Evolutionary conservation across 2,113 vertebrate genomes (phyloP), one percentile per base, ranked within the genome.

Genomic region (Mesoclemmys tuberculata): DNA sequence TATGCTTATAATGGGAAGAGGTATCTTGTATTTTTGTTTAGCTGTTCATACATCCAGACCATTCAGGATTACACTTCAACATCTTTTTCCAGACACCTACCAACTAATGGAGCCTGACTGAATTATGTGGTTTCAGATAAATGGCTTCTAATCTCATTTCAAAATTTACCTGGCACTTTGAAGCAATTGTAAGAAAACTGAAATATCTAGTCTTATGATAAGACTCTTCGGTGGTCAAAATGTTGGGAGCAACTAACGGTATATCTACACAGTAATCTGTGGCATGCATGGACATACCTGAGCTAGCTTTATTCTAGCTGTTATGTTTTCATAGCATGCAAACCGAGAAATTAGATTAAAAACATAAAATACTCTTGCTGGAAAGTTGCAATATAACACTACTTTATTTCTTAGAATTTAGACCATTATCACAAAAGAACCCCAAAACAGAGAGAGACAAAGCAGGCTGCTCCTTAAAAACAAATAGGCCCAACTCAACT

Each of bases 141-240:
- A 87, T 56, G 54, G 9, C 3, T 84, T 82, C 74, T 84, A 68
- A 77, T 86, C 93, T 91, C 13, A 92, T 93, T 71, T 92, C 90
- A 71, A 35, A 61, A n/a, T 44, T 5, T 77, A 52, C 26, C 38
- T 80, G 10, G 8, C 61, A 24, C 35, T 84, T 21, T 49, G 56
- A 95, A 61, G 35, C 21, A 94, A 84, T 35, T 4, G 10, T 77
- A 93, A 38, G 38, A 94, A 95, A 92, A 88, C 0, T 51, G 38
- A 84, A 92, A 92, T 87, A 44, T 87, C 55, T 71, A n/a, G 29
- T 38, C 55, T 38, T 35, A 16, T 21, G 35, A 68, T 18, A 68
- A 68, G 64, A 68, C 6, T 68, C 19, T 19, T 31, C 58, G 27
- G 52, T 1, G 8, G 61, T 38, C 13, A 91, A 94, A 88, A 54